These are phyloP conservation scores for Micrasema minimum DNA, from an alignment of 1,140 invertebrate genomes.

Conservation along the genomic window DNA sequence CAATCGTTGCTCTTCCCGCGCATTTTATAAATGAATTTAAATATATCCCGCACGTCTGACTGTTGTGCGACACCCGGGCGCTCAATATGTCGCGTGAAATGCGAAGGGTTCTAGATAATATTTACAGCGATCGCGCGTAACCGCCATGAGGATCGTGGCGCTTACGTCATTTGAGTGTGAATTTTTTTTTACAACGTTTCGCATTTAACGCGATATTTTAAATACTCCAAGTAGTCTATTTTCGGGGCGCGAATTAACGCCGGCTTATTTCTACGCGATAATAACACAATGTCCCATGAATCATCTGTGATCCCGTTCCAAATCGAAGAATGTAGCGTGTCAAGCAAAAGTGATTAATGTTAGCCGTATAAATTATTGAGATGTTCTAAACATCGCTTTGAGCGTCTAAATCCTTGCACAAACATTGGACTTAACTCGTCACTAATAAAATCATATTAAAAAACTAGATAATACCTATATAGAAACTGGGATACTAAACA, in stretches of 20 bases:
- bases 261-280: constrained; percentile 15
- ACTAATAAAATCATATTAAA: too few species aligned
- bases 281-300: constrained; percentile 30
- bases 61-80: constrained; percentile 10
- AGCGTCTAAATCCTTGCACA: too few species aligned
- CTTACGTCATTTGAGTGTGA: too few species aligned
- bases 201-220: background rate
- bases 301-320: constrained; percentile 22
- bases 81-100: too few species aligned
- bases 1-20: constrained; percentile 27
- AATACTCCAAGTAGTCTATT: background rate
- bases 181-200: background rate
- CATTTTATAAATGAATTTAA: constrained; percentile 27
- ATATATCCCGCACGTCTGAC: constrained; percentile 17
- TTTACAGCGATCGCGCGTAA: too few species aligned
- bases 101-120: too few species aligned
- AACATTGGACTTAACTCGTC: too few species aligned
- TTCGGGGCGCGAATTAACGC: constrained; percentile 31
- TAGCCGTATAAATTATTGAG: constrained; percentile 1
- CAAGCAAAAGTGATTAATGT: constrained; percentile 12
- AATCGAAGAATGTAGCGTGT: constrained; percentile 21
- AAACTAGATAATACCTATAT: too few species aligned
- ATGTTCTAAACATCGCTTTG: too few species aligned
- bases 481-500: too few species aligned
- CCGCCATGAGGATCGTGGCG: too few species aligned